Percentiles rank a stretch among this genome's conserved stretches.
Conservation (phyloP, 1,140 invertebrate species). For the Zaprionus ornatus region DNA sequence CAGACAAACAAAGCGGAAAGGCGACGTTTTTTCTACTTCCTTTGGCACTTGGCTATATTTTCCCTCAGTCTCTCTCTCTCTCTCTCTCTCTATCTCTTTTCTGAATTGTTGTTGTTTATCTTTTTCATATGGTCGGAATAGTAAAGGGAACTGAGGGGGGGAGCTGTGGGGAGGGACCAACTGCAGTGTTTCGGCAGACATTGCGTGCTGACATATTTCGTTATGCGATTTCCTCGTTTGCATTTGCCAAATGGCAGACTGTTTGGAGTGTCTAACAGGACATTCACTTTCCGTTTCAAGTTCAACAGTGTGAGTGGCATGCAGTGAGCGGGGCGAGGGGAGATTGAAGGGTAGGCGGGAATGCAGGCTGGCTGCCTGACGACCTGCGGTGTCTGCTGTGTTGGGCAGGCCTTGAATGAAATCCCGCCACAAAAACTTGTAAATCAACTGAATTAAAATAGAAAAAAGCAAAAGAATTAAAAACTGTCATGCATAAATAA, state of each 20-base stretch:
- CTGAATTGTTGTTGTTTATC: background rate
- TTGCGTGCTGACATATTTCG: conserved; percentile 76
- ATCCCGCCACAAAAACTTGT: conserved; percentile 8
- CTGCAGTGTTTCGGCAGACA: conserved; percentile 63
- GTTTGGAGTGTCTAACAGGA: conserved; percentile 75
- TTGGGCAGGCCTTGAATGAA: conserved; percentile 4
- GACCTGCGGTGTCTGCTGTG: conserved; percentile 1
- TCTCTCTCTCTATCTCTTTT: background rate
- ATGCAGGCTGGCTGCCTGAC: background rate
- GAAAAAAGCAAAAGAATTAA: background rate
- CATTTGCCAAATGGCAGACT: conserved; percentile 64
- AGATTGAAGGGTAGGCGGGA: background rate
- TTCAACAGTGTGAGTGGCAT: conserved; percentile 56
- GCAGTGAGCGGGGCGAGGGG: background rate
- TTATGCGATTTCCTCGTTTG: conserved; percentile 56
- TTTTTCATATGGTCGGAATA: conserved; percentile 4
- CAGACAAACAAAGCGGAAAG: conserved; percentile 59
- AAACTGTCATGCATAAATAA: background rate
- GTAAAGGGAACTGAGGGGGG: background rate
- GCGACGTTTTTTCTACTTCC: conserved; percentile 67
- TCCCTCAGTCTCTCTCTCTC: background rate
- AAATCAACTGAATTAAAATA: conserved; percentile 16
- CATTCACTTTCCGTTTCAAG: conserved; percentile 82
- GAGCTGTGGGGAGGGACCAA: conserved; percentile 13
- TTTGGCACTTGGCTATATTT: conserved; percentile 52